Evolutionary conservation across 2,797 vertebrate species (phyloP).

Genomic region (Chanos chanos): DNA sequence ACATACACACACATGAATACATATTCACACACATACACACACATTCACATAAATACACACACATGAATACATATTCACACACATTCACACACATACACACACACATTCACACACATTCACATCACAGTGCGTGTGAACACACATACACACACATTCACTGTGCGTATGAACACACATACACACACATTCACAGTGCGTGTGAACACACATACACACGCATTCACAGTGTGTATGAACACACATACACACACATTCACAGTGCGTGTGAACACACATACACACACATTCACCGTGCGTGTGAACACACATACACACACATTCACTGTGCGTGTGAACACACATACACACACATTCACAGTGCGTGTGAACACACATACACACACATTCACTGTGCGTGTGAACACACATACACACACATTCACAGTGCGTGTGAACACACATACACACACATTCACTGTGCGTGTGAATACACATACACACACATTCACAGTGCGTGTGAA

Average conservation of each 20-base stretch:
- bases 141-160: too few species aligned
- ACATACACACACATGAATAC: neutral
- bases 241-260: neutral
- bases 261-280: too few species aligned
- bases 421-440: neutral
- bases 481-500: neutral
- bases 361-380: neutral
- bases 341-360: neutral
- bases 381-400: too few species aligned
- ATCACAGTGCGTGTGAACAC: too few species aligned
- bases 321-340: neutral
- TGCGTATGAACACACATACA: too few species aligned
- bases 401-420: neutral
- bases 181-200: too few species aligned
- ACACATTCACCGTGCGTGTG: too few species aligned
- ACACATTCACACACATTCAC: neutral
- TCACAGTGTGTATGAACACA: too few species aligned
- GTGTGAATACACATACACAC: neutral
- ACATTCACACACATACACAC: neutral
- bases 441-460: conserved; percentile 6
- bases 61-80: neutral
- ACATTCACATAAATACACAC: too few species aligned
- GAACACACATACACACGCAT: too few species aligned
- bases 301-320: too few species aligned
- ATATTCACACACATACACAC: too few species aligned